Evolutionary conservation across 2,797 vertebrate genomes (phyloP), one percentile per base, ranked within the genome.

Genomic region (Ctenopoma kingsleyae): DNA sequence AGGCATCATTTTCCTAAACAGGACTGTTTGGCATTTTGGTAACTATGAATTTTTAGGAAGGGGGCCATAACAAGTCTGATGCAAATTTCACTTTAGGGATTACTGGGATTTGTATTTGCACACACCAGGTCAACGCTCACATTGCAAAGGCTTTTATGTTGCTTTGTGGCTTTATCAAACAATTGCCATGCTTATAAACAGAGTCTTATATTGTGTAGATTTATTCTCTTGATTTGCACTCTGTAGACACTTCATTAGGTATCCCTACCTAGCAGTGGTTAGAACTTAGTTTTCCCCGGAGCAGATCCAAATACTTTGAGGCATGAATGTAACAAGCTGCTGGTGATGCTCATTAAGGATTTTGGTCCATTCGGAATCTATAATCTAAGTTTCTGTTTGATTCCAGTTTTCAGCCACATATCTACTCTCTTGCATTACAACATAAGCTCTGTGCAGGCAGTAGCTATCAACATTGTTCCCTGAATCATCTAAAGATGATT

Each of bases 91-190:
- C 71, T 62, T 74, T 2, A 44, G 58, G 68, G 74, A 82, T 84
- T 78, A 76, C 38, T 59, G 23, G 74, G 56, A 68, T 82, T 76
- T 74, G 41, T 71, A 32, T 70, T 61, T 56, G 63, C 67, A 67
- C 56, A 74, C 67, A 72, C 41, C 41, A 43, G 68, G 71, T 87
- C 79, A 78, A 83, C 73, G 62, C 74, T 84, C 73, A 65, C n/a
- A 36, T 22, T 61, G 58, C 41, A 53, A 56, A 60, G 38, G 32
- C 69, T 50, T 78, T 52, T 30, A 56, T 25, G 66, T 19, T 74
- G 65, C 66, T 68, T 60, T 70, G 38, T 58, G 38, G 43, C 43
- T 62, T 55, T 48, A 67, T 65, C 57, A 64, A 43, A 27, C 40
- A 35, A 8, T 13, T 6, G 17, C 32, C 12, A 13, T 51, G 57